Base-by-base conservation (phyloP, 2,888 invertebrate genomes). In the Serripes groenlandicus region DNA sequence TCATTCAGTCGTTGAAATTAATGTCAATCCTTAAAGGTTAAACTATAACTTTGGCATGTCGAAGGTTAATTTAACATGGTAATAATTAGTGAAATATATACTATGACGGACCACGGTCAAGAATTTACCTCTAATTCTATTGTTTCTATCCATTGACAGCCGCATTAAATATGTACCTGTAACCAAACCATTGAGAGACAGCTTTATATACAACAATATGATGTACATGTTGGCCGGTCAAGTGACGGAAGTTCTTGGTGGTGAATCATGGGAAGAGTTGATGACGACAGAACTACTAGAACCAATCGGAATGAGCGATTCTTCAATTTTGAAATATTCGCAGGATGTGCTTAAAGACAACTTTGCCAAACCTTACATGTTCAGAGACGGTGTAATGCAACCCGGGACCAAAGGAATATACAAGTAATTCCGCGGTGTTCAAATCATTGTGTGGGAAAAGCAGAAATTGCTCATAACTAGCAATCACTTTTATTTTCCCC, bases 141-240 rank as follows among this genome's bases (percentile, higher is more conserved):
- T n/a, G n/a, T n/a, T n/a, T n/a, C n/a, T n/a, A n/a, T n/a, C 3
- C 28, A 37, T 18, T 60, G 58, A 1, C 66, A 86, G 86, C 15
- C 77, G 80, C 9, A 37, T 78, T 18, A 78, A 81, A 64, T 78
- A 76, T 35, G 52, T 86, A 7, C 86, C 82, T 3, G 15, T 28
- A 11, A 11, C 11, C 26, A 18, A n/a, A 5, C 11, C 9, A 18
- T 28, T 32, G 21, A 21, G 28, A 15, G 30, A 69, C 3, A 34
- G 35, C 11, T 88, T 89, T 52, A 60, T 75, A 1, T 89, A 89
- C 81, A 90, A 88, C 82, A 89, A 86, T 74, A 78, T 89, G 81
- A 81, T 83, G 72, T 85, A 85, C 68, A 81, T 85, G 71, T 28
- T 89, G 58, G 68, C 82, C 0, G 88, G 86, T 37, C 79, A 89